Conservation (phyloP, 2,888 invertebrate species). For the Pristionchus entomophagus region DNA sequence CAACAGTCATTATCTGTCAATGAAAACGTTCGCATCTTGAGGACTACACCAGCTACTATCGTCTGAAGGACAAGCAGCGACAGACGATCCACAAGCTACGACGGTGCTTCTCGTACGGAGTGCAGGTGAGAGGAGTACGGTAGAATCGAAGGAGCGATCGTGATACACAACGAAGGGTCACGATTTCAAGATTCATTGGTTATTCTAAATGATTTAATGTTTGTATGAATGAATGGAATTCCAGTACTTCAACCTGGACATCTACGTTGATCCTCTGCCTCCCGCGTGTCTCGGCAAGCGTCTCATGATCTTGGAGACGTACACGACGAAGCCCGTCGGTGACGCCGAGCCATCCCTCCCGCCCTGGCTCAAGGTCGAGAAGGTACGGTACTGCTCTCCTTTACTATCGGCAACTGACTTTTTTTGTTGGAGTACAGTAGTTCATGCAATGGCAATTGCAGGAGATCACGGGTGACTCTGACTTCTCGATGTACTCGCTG, state of each 20-base stretch:
- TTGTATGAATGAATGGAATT: neutral
- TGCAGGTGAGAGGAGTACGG: constrained; percentile 55
- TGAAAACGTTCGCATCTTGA: neutral
- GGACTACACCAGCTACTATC: constrained; percentile 48
- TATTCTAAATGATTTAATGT: no score
- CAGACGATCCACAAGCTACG: constrained; percentile 62
- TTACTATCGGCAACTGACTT: neutral
- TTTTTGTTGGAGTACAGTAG: neutral
- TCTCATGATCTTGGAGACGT: constrained; percentile 74
- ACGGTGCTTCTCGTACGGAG: constrained; percentile 72
- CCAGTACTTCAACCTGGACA: constrained; percentile 74
- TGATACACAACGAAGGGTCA: no score
- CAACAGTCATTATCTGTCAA: no score
- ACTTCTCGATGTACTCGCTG: constrained; percentile 70
- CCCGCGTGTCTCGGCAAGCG: constrained; percentile 63
- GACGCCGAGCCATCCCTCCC: constrained; percentile 63
- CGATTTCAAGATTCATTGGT: no score
- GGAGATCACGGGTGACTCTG: constrained; percentile 70
- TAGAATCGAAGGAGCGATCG: neutral
- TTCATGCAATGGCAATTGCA: constrained; percentile 48
- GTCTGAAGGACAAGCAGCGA: constrained; percentile 46
- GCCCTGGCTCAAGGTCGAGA: constrained; percentile 65
- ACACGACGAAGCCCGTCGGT: constrained; percentile 68
- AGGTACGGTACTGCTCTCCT: constrained; percentile 49
- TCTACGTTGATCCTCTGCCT: constrained; percentile 72